Evolutionary conservation across 2,797 vertebrate genomes (phyloP).

Genomic region (Heteromormyrus szaboi): DNA sequence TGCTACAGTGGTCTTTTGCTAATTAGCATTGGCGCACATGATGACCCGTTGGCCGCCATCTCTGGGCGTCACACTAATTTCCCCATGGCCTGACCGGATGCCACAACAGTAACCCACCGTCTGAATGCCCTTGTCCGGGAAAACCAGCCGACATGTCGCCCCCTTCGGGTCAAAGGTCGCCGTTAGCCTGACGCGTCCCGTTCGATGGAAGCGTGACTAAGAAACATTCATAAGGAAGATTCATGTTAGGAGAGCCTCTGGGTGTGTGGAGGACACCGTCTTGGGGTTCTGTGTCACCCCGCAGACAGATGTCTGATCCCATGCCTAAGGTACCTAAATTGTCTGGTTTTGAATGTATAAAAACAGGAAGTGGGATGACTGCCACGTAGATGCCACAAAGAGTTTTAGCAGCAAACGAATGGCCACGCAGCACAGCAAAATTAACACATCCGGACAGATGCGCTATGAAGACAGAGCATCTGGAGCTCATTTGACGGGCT

Average conservation of each 20-base stretch:
- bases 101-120: background rate
- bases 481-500: background rate
- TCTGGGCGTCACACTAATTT: background rate
- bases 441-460: background rate
- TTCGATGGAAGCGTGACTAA: background rate
- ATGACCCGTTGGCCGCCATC: background rate
- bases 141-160: background rate
- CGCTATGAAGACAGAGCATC: background rate
- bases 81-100: background rate
- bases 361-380: slow-evolving; percentile 5
- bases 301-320: background rate
- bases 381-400: background rate
- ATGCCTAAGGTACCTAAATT: background rate
- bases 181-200: background rate
- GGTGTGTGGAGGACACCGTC: background rate
- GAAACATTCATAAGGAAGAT: background rate
- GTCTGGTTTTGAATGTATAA: background rate
- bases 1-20: background rate
- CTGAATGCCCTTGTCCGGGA: background rate
- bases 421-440: background rate
- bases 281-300: background rate
- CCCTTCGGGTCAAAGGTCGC: background rate
- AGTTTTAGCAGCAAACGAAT: background rate
- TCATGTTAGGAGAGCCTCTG: background rate
- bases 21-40: background rate